Conservation (phyloP, 2,113 vertebrate genomes). For the Danionella cerebrum region DNA sequence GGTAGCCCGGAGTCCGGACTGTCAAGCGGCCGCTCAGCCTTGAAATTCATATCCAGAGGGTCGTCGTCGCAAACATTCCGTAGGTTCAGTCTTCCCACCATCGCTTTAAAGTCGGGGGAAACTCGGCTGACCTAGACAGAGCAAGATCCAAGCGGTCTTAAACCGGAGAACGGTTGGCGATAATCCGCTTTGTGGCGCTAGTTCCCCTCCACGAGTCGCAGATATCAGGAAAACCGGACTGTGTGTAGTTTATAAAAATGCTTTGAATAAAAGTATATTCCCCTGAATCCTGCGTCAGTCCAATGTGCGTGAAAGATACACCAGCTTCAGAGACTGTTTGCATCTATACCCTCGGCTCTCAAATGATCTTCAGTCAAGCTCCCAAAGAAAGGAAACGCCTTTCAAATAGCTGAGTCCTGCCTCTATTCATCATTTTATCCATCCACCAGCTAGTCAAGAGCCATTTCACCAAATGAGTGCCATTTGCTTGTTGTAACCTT, state of each 20-base stretch:
- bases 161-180: background rate
- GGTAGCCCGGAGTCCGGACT: conserved; percentile 83
- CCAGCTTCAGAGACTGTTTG: conserved; percentile 21
- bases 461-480: too few relatives aligned
- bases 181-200: conserved; percentile 6
- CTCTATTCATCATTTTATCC: background rate
- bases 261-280: background rate
- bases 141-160: background rate
- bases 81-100: conserved; percentile 76
- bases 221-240: background rate
- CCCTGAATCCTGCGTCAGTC: too few relatives aligned
- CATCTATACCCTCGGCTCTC: conserved; percentile 43
- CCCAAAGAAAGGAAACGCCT: conserved; percentile 48
- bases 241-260: background rate
- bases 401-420: conserved; percentile 19
- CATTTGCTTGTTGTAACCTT: too few relatives aligned
- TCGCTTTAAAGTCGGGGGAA: conserved; percentile 42
- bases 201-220: background rate
- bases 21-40: conserved; percentile 72
- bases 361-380: conserved; percentile 37
- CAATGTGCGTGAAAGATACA: too few relatives aligned
- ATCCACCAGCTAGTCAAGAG: too few relatives aligned
- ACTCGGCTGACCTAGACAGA: background rate
- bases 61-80: conserved; percentile 70
- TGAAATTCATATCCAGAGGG: conserved; percentile 73